Conservation (phyloP, 2,113 vertebrate genomes). For the Atherinomorus stipes region DNA sequence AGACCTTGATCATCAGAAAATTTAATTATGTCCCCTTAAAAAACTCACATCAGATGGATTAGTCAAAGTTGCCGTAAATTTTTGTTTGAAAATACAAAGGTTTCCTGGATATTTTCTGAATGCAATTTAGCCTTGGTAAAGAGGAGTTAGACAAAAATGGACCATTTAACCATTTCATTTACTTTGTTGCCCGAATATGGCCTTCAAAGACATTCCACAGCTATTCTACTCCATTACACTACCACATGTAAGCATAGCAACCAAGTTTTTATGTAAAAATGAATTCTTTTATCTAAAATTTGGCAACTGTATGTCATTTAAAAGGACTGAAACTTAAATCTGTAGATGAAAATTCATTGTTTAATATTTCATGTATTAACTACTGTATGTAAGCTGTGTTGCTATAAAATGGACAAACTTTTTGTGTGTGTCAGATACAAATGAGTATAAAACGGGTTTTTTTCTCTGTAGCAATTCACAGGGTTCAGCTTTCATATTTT, state of each 20-base stretch:
- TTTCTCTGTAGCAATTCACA: slow-evolving; percentile 8
- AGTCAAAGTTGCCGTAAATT: slow-evolving; percentile 49
- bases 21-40: slow-evolving; percentile 73
- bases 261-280: slow-evolving; percentile 5
- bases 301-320: not conserved
- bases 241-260: slow-evolving; percentile 21
- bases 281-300: not conserved
- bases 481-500: not conserved
- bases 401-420: not conserved
- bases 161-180: slow-evolving; percentile 49
- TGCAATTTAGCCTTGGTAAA: slow-evolving; percentile 17
- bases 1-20: slow-evolving; percentile 65
- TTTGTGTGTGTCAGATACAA: not conserved
- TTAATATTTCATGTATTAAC: not conserved
- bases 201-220: slow-evolving; percentile 13
- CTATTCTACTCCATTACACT: slow-evolving; percentile 18
- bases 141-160: slow-evolving; percentile 28
- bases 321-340: not conserved
- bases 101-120: slow-evolving; percentile 45
- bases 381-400: not conserved
- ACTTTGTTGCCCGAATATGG: slow-evolving; percentile 15
- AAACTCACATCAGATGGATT: slow-evolving; percentile 75
- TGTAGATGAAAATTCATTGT: not conserved
- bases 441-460: slow-evolving; percentile 7
- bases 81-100: slow-evolving; percentile 49